A percentile compares a stretch with the other conserved stretches of the same genome.
Conservation (phyloP, 2,113 vertebrate genomes). For the Chiloscyllium plagiosum region DNA sequence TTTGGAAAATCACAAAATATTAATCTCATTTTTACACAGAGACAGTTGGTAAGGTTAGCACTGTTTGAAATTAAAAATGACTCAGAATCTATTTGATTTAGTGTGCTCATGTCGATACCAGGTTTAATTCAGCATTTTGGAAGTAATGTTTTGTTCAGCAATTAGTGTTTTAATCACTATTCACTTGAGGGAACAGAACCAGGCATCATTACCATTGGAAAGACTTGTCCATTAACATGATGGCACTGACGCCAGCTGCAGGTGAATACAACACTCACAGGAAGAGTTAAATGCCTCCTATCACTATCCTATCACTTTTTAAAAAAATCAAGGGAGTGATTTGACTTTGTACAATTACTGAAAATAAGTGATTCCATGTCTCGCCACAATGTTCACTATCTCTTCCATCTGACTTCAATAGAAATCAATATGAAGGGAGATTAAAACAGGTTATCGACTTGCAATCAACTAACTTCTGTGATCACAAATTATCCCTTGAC, state of each 20-base stretch:
- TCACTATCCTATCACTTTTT: background rate
- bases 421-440: background rate
- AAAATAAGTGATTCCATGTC: background rate
- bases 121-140: conserved; percentile 24
- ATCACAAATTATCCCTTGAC: background rate
- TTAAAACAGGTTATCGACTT: background rate
- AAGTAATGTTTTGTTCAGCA: background rate
- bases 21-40: background rate
- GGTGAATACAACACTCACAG: background rate
- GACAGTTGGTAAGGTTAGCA: background rate
- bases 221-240: background rate
- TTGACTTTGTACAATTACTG: background rate
- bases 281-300: background rate
- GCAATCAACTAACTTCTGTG: too few relatives aligned
- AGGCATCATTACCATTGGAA: background rate
- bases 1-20: background rate
- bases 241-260: background rate
- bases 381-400: background rate
- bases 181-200: background rate
- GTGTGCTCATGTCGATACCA: background rate
- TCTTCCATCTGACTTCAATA: background rate
- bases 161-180: conserved; percentile 8
- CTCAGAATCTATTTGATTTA: background rate
- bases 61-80: background rate
- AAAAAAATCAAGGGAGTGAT: background rate